These are phyloP conservation scores for Xanthorhoe spadicearia DNA, from an alignment of 2,888 invertebrate species.

Conservation along the genomic window DNA sequence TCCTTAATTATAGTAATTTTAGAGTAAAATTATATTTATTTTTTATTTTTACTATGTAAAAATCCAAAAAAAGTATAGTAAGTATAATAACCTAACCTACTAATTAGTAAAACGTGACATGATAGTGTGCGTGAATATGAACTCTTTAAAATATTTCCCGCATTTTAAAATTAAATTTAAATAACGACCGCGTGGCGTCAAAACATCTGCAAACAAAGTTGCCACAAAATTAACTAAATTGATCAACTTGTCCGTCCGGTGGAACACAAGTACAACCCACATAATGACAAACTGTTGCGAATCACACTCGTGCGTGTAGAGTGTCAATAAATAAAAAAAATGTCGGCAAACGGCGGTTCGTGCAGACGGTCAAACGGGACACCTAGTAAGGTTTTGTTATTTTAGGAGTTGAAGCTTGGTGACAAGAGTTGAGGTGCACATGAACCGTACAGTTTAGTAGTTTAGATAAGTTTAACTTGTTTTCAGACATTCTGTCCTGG, in stretches of 20 bases:
- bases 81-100: too few species aligned
- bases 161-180: slow-evolving; percentile 3
- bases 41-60: too few species aligned
- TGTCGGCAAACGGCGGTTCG: slow-evolving; percentile 52
- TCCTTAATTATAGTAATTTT: too few species aligned
- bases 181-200: background rate
- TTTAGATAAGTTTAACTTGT: too few species aligned
- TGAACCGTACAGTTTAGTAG: background rate
- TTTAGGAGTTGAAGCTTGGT: slow-evolving; percentile 9
- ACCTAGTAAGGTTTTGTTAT: slow-evolving; percentile 21
- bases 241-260: slow-evolving; percentile 27
- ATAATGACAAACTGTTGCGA: slow-evolving; percentile 67
- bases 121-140: background rate
- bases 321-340: slow-evolving; percentile 67
- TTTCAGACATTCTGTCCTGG: background rate
- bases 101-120: background rate
- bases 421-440: background rate
- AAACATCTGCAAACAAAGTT: slow-evolving; percentile 7
- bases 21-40: too few species aligned
- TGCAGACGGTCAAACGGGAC: slow-evolving; percentile 41
- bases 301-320: slow-evolving; percentile 77
- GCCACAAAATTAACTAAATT: slow-evolving; percentile 17
- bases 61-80: too few species aligned
- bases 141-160: background rate
- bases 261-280: slow-evolving; percentile 47